Percentiles rank a stretch among this genome's conserved stretches.
Evolutionary conservation across 1,140 invertebrate species (phyloP).

Genomic region (Sweltsa coloradensis): DNA sequence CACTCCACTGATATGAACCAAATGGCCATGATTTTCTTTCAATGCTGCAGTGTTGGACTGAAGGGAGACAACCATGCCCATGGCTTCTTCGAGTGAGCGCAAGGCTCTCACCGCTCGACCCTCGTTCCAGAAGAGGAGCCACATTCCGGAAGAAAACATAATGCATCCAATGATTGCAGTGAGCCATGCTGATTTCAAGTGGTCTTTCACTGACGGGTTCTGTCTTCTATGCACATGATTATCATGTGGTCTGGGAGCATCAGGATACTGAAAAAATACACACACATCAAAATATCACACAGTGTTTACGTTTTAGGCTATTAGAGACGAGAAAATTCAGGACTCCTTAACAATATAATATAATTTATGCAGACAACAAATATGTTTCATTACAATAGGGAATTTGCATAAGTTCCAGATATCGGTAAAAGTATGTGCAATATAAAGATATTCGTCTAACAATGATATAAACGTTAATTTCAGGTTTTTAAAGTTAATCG

Average conservation of each 20-base stretch:
- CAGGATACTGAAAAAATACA: slow-evolving; percentile 19
- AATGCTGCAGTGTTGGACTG: slow-evolving; percentile 36
- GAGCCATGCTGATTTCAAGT: slow-evolving; percentile 47
- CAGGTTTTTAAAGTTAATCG: no score
- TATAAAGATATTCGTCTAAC: no score
- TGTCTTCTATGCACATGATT: not conserved
- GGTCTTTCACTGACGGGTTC: slow-evolving; percentile 32
- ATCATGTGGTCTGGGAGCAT: slow-evolving; percentile 16
- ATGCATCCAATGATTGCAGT: slow-evolving; percentile 44
- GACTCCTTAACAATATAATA: no score
- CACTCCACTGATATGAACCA: slow-evolving; percentile 63
- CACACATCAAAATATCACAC: no score
- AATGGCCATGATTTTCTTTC: slow-evolving; percentile 52
- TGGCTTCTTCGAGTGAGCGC: slow-evolving; percentile 55
- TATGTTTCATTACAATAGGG: no score
- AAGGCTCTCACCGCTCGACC: slow-evolving; percentile 55
- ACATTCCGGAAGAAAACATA: slow-evolving; percentile 40
- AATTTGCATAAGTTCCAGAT: no score
- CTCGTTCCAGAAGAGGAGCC: slow-evolving; percentile 62
- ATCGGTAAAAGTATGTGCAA: no score
- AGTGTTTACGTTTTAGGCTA: no score
- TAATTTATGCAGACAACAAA: no score
- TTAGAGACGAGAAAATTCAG: no score
- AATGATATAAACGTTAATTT: no score
- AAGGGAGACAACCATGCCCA: slow-evolving; percentile 42